These are phyloP conservation scores for Corapipo altera DNA, from an alignment of 2,113 vertebrate genomes.

Conservation along the genomic window DNA sequence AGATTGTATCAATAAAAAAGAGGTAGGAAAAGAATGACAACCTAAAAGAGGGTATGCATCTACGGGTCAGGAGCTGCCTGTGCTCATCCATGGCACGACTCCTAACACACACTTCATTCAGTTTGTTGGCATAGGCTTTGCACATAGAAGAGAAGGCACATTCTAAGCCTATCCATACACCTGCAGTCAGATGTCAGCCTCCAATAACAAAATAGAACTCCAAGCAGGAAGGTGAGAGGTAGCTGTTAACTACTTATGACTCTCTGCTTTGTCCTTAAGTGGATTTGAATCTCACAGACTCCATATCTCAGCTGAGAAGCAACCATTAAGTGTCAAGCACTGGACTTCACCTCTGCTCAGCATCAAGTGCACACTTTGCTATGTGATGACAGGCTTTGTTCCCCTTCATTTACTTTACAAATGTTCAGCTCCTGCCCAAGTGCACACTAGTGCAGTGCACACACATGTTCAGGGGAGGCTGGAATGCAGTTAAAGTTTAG, in stretches of 20 bases:
- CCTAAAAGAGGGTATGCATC: not conserved
- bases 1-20: not conserved
- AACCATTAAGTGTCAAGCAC: not conserved
- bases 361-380: not conserved
- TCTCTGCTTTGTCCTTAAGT: not conserved
- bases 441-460: not conserved
- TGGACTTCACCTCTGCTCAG: not conserved
- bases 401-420: not conserved
- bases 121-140: not conserved
- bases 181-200: not conserved
- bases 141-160: rapidly evolving
- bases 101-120: not conserved
- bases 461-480: not conserved
- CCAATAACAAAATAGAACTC: not conserved
- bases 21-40: not conserved
- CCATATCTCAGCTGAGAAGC: not conserved
- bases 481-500: not conserved
- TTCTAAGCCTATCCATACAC: not conserved
- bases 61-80: not conserved
- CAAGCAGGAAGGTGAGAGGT: not conserved
- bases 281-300: not conserved
- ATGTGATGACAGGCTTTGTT: not conserved
- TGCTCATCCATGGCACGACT: not conserved
- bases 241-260: not conserved
- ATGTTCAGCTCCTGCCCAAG: not conserved